phyloP scores from a whole-genome alignment of 2,797 vertebrate genomes.

The Hemibagrus guttatus region DNA sequence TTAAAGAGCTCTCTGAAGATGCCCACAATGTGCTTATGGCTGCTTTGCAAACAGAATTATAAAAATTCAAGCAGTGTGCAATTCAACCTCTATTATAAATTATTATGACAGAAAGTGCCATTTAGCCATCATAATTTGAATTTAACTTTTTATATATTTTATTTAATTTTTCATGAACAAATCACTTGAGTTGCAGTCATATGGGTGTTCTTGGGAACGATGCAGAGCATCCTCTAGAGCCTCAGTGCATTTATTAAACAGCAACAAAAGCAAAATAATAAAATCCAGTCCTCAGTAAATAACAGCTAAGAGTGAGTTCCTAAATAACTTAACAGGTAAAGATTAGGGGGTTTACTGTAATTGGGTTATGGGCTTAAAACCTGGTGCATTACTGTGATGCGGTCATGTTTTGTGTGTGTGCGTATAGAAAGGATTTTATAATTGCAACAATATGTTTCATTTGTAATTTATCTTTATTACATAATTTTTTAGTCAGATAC shows the following conservation, averaged over 20 bases:
- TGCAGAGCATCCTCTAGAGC: background rate
- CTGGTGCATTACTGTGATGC: background rate
- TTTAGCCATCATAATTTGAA: background rate
- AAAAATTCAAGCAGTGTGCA: background rate
- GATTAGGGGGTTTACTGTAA: background rate
- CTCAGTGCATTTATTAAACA: background rate
- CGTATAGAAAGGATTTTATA: background rate
- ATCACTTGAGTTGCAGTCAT: background rate
- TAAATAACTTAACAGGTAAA: background rate
- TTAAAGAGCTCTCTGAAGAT: conserved; percentile 46
- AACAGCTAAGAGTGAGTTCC: background rate
- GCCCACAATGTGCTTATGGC: conserved; percentile 35
- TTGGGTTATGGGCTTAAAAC: background rate
- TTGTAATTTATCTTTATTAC: background rate
- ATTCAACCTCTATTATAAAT: background rate
- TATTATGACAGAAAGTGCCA: background rate
- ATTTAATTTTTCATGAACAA: background rate
- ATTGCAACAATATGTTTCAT: background rate
- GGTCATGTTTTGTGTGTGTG: background rate
- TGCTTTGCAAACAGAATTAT: conserved; percentile 15
- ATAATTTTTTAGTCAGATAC: background rate
- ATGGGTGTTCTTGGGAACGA: background rate
- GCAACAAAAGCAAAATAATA: background rate
- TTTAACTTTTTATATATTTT: background rate
- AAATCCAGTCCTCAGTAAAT: background rate